These are phyloP conservation scores for Pocota personata DNA, from an alignment of 2,888 invertebrate species.

Conservation along the genomic window DNA sequence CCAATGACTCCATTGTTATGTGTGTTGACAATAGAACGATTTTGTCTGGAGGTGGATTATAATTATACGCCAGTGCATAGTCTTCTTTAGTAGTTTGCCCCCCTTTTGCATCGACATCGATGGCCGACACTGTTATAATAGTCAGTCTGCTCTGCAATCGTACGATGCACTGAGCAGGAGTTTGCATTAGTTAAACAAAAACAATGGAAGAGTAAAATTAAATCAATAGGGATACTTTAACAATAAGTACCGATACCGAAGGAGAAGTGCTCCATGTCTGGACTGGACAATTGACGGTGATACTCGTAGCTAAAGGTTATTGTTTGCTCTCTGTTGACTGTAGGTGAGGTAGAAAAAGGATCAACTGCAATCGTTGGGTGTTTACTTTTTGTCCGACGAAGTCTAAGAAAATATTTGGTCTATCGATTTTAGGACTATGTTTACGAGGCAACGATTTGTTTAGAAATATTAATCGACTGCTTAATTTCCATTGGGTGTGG, in stretches of 20 bases:
- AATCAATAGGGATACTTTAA: conserved; percentile 49
- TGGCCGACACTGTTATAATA: neutral
- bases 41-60: conserved; percentile 58
- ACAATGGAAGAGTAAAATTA: conserved; percentile 36
- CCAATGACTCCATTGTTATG: conserved; percentile 51
- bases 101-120: neutral
- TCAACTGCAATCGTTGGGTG: conserved; percentile 16
- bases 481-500: no score
- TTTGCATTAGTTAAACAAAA: conserved; percentile 65
- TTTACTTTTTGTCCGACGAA: conserved; percentile 27
- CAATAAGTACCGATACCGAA: conserved; percentile 37
- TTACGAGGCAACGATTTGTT: neutral
- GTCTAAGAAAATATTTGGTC: conserved; percentile 28
- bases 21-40: conserved; percentile 51
- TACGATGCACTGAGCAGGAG: conserved; percentile 39
- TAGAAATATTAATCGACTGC: no score
- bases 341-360: neutral
- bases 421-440: neutral
- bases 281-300: neutral
- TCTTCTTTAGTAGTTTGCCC: neutral
- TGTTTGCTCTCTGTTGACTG: neutral
- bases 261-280: neutral
- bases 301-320: neutral
- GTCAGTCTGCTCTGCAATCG: conserved; percentile 5
- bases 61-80: conserved; percentile 46